Base-by-base conservation (phyloP, 2,888 invertebrate genomes). In the Chrysina gloriosa region DNA sequence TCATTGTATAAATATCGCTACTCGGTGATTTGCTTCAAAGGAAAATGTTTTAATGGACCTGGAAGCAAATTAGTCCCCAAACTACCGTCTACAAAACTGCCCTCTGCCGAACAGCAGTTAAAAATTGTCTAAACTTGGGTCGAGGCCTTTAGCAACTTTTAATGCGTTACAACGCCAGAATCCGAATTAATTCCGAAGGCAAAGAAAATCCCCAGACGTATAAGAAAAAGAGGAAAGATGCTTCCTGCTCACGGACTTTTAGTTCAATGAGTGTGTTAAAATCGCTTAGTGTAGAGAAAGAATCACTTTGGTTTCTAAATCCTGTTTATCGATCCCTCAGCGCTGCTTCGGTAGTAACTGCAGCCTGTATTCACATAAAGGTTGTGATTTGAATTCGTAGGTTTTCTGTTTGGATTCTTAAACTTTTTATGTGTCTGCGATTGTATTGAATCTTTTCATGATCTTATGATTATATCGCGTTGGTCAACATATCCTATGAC, bases 391-490 rank as follows among this genome's bases (percentile, higher is more conserved):
- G 76, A 75, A 75, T 75, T 76, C 75, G 70, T 69, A 73, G 73
- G 71, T 19, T 42, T 58, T 47, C 54, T 71, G 72, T 68, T 71
- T 70, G 69, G 74, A 73, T 78, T n/a, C n/a, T n/a, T n/a, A n/a
- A n/a, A n/a, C n/a, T n/a, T n/a, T n/a, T n/a, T n/a, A n/a, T n/a
- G n/a, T n/a, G n/a, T n/a, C n/a, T n/a, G n/a, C n/a, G n/a, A n/a
- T n/a, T n/a, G n/a, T 77, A 78, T 78, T 76, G 77, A 77, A 77
- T 76, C 76, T 77, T 77, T 77, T 76, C 77, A 69, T 78, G 77
- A 77, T 78, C 77, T 78, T n/a, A n/a, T n/a, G n/a, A n/a, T n/a
- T n/a, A n/a, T n/a, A n/a, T n/a, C n/a, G n/a, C n/a, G n/a, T n/a
- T n/a, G n/a, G n/a, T n/a, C n/a, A n/a, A n/a, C n/a, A n/a, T n/a